These are phyloP conservation scores for Lycocorax pyrrhopterus DNA, from an alignment of 2,113 vertebrate genomes.

Conservation along the genomic window DNA sequence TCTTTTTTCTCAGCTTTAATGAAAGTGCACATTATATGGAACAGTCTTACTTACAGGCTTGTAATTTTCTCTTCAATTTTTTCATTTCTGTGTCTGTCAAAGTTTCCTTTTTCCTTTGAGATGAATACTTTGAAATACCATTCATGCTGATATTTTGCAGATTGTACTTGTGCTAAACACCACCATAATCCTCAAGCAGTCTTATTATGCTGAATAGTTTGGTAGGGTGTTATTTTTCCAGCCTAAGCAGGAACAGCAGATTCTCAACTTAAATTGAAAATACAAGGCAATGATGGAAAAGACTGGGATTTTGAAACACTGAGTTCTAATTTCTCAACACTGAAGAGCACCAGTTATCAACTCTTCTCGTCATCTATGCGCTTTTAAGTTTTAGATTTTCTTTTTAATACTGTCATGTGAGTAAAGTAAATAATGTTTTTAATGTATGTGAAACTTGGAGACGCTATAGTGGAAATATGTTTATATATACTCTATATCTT, in stretches of 20 bases:
- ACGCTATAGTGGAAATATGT: neutral
- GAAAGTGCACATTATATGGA: neutral
- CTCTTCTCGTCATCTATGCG: neutral
- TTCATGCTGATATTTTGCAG: neutral
- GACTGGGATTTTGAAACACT: neutral
- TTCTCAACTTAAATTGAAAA: neutral
- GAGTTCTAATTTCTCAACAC: neutral
- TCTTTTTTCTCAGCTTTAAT: neutral
- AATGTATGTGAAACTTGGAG: neutral
- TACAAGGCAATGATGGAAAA: neutral
- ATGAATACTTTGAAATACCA: neutral
- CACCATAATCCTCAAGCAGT: neutral
- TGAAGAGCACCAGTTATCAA: neutral
- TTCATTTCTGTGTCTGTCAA: neutral
- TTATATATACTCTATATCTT: neutral
- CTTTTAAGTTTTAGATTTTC: neutral
- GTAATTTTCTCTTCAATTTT: neutral
- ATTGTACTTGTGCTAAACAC: neutral
- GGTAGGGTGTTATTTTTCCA: neutral
- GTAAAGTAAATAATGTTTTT: neutral
- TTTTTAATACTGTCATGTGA: neutral
- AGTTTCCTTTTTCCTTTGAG: neutral
- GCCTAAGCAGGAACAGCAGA: neutral
- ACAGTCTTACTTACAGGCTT: neutral
- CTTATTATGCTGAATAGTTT: neutral